Evolutionary conservation across 1,140 invertebrate species (phyloP), one percentile per base, ranked within the genome.

Genomic region (Phenacoccus solenopsis): DNA sequence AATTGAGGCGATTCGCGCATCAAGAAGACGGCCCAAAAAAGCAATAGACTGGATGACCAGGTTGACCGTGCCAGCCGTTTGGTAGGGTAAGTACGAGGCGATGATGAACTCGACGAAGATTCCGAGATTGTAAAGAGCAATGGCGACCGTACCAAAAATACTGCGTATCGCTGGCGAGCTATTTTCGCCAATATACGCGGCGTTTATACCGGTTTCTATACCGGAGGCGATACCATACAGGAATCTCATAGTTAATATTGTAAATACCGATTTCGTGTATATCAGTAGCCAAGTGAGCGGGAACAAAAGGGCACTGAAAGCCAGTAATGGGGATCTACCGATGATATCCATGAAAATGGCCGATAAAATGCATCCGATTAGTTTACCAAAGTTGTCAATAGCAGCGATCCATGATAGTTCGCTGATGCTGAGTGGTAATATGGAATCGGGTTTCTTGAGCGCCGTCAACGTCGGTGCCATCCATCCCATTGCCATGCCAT

Each of bases 121-220:
- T 4, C 94, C 94, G n/a, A 89, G 72, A 9, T 85, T 84, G 35
- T 88, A 84, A 75, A 89, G 90, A 7, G 92, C 78, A 76, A 94
- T 90, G 72, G 93, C 85, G 69, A 90, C 86, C 0, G 91, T 90
- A 5, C 91, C 91, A 0, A 75, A 67, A 21, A 73, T 69, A 2
- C 74, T 73, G n/a, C 74, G 67, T 5, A 70, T 79, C 13, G 59
- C 25, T 5, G 71, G 25, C 1, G 70, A 61, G n/a, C 70, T 86
- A 38, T 93, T 91, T 80, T 94, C 91, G 30, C 89, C 90, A 70
- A 90, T 85, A 77, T 94, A 95, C 83, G 93, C 87, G 0, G 90
- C 90, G 1, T 86, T 82, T 13, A 86, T 84, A 0, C 90, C 88
- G 77, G 90, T 91, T 0, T 87, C 80, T 73, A 89, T 84, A 0